Evolutionary conservation across 2,888 invertebrate species (phyloP).

Genomic region (Bibio marci): DNA sequence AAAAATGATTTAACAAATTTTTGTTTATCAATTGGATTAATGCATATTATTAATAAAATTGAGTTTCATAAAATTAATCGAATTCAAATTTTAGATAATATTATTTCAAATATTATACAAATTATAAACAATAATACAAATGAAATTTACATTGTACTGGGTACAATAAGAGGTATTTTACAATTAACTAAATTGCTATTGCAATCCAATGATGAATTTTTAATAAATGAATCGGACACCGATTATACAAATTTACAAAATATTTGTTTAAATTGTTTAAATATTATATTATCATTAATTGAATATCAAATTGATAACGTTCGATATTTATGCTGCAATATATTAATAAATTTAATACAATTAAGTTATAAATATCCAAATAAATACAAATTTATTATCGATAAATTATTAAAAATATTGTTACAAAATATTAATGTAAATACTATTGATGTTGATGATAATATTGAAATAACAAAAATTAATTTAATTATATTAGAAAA

Average conservation of each 20-base stretch:
- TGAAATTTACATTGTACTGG: conserved; percentile 13
- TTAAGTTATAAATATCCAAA: conserved; percentile 18
- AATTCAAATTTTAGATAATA: conserved; percentile 11
- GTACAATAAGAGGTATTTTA: conserved; percentile 17
- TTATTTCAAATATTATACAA: conserved; percentile 7
- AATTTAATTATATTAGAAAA: too few relatives aligned
- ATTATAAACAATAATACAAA: too few relatives aligned
- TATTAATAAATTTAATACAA: conserved; percentile 30
- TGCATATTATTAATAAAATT: conserved; percentile 17
- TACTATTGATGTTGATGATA: too few relatives aligned
- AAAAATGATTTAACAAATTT: conserved; percentile 6
- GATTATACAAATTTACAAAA: not conserved
- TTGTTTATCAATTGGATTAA: conserved; percentile 18
- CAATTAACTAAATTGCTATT: conserved; percentile 14
- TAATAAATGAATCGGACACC: not conserved
- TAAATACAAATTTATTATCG: conserved; percentile 2
- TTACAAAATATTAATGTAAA: too few relatives aligned
- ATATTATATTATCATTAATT: conserved; percentile 38
- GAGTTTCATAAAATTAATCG: conserved; percentile 14
- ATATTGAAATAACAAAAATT: too few relatives aligned
- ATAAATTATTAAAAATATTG: not conserved
- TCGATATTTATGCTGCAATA: conserved; percentile 36
- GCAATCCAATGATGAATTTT: not conserved
- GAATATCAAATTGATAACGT: conserved; percentile 50
- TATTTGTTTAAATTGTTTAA: conserved; percentile 4